Conservation (phyloP, 2,113 vertebrate genomes). For the Colistium nudipinnis region DNA sequence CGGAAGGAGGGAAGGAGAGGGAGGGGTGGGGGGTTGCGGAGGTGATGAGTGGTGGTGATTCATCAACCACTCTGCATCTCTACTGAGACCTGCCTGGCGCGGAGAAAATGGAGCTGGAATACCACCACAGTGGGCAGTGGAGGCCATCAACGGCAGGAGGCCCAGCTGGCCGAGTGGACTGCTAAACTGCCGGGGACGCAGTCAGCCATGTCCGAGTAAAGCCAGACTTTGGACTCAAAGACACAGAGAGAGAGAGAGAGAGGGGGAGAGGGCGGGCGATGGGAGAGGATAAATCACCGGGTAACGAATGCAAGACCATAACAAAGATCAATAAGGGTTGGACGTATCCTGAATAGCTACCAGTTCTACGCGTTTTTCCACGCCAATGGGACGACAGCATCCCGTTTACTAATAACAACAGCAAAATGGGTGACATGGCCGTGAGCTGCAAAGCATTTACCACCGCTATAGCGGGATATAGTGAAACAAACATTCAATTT, state of each 20-base stretch:
- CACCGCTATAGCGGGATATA: too few species aligned
- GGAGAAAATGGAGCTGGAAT: conserved; percentile 40
- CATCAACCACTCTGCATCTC: conserved; percentile 36
- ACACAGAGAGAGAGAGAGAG: too few species aligned
- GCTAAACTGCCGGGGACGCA: conserved; percentile 16
- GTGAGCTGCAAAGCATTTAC: too few species aligned
- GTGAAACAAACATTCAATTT: too few species aligned
- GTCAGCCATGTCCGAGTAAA: conserved; percentile 13
- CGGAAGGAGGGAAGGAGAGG: too few species aligned
- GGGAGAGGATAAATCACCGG: not conserved
- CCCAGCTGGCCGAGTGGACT: conserved; percentile 28
- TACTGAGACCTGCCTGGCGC: conserved; percentile 26
- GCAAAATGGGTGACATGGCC: too few species aligned
- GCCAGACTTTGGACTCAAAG: conserved; percentile 32
- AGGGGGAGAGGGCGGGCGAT: not conserved
- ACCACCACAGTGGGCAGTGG: conserved; percentile 12
- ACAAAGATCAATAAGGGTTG: too few species aligned
- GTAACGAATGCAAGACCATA: too few species aligned
- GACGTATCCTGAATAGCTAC: not conserved
- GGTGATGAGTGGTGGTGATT: conserved; percentile 54
- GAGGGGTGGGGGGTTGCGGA: too few species aligned
- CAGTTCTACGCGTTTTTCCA: not conserved
- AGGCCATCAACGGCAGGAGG: conserved; percentile 22
- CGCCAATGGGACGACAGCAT: too few species aligned
- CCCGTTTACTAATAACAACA: too few species aligned